Conservation (phyloP, 2,797 vertebrate species). For the Novumbra hubbsi region DNA sequence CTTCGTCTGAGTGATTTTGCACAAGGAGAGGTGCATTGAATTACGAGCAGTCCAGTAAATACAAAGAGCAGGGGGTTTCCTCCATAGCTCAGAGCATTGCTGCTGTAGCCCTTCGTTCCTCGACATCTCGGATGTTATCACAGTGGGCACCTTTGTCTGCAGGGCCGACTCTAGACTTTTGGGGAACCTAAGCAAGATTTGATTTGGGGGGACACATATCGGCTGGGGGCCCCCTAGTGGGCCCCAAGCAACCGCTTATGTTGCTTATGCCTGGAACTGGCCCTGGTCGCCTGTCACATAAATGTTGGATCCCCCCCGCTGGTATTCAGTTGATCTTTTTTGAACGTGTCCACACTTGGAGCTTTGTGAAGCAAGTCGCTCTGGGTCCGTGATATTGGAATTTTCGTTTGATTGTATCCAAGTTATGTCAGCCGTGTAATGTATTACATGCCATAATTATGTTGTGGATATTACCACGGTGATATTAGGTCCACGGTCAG, state of each 20-base stretch:
- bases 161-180: no score
- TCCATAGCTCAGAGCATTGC: slow-evolving; percentile 18
- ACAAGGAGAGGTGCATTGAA: slow-evolving; percentile 65
- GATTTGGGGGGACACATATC: no score
- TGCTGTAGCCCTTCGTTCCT: background rate
- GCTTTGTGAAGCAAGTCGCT: slow-evolving; percentile 64
- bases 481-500: slow-evolving; percentile 50
- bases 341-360: slow-evolving; percentile 31
- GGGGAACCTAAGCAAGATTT: no score
- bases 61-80: slow-evolving; percentile 66
- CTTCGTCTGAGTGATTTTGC: slow-evolving; percentile 58
- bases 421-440: slow-evolving; percentile 64
- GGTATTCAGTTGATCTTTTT: slow-evolving; percentile 44
- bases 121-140: slow-evolving; percentile 41
- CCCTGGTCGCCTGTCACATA: background rate
- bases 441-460: slow-evolving; percentile 65
- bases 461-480: slow-evolving; percentile 68
- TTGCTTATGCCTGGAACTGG: no score
- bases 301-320: background rate
- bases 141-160: slow-evolving; percentile 33
- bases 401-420: slow-evolving; percentile 57
- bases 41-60: slow-evolving; percentile 67
- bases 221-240: no score
- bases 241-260: no score
- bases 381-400: slow-evolving; percentile 65